Percentiles rank a stretch among this genome's conserved stretches.
Evolutionary conservation across 2,888 invertebrate genomes (phyloP).

Genomic region (Plebejus melissa): DNA sequence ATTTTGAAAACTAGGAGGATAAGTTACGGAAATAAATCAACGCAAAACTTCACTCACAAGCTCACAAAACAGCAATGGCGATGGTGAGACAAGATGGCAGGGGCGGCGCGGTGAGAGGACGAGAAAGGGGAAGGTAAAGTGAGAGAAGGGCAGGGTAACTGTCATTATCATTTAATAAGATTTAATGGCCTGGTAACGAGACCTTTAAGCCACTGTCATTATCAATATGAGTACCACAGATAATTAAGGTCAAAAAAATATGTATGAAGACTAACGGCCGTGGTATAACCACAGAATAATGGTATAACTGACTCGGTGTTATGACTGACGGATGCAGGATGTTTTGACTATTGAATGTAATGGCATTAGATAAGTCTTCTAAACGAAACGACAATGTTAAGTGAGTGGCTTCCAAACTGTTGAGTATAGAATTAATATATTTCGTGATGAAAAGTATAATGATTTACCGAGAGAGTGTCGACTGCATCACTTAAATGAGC

Average conservation of each 20-base stretch:
- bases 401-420: background rate
- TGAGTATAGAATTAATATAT: conserved; percentile 18
- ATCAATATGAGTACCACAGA: too few relatives aligned
- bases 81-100: background rate
- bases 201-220: too few relatives aligned
- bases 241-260: too few relatives aligned
- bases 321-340: conserved; percentile 4
- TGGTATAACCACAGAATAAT: too few relatives aligned
- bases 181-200: too few relatives aligned
- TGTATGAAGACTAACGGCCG: too few relatives aligned
- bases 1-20: conserved; percentile 24
- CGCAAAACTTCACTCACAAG: conserved; percentile 27
- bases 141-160: background rate
- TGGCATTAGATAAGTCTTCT: conserved; percentile 16
- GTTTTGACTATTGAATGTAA: conserved; percentile 11
- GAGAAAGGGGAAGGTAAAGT: conserved; percentile 6
- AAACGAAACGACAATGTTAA: conserved; percentile 7
- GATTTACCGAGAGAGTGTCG: conserved; percentile 23
- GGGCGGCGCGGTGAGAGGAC: background rate
- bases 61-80: conserved; percentile 24
- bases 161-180: background rate
- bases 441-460: background rate
- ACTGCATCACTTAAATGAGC: conserved; percentile 19
- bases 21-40: conserved; percentile 29
- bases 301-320: conserved; percentile 16